These are phyloP conservation scores for Propithecus perrieri DNA, from an alignment of 2,797 vertebrate genomes.

Conservation along the genomic window DNA sequence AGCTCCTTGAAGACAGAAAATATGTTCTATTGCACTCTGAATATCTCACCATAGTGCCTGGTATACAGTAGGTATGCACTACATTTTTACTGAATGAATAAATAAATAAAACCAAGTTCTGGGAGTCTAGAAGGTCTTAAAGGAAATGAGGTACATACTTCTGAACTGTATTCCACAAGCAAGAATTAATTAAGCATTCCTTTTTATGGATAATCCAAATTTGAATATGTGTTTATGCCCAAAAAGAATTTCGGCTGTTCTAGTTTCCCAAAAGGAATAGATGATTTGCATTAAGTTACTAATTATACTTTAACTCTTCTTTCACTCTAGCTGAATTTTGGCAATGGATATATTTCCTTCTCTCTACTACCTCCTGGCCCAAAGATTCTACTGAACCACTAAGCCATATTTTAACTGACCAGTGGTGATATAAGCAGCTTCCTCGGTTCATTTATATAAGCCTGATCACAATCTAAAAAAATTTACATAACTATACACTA, in stretches of 20 bases:
- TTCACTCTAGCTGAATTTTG: background rate
- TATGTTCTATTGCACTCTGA: background rate
- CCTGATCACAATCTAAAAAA: conserved; percentile 34
- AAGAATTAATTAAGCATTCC: conserved; percentile 12
- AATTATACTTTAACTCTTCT: conserved; percentile 31
- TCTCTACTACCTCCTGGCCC: background rate
- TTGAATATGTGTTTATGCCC: background rate
- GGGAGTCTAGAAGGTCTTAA: background rate
- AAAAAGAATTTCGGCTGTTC: background rate
- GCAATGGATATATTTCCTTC: background rate
- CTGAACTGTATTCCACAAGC: conserved; percentile 10
- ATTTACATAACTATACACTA: background rate
- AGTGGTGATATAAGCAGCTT: background rate
- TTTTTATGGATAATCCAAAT: background rate
- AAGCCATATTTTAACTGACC: background rate
- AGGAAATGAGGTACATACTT: background rate
- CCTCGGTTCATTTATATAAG: background rate
- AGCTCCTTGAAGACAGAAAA: background rate
- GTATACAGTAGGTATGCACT: background rate
- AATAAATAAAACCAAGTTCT: conserved; percentile 34
- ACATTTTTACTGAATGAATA: background rate
- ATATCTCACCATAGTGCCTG: background rate
- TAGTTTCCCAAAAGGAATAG: conserved; percentile 27
- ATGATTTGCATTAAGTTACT: conserved; percentile 20
- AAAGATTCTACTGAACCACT: background rate